Evolutionary conservation across 64 coral and sea anemone genomes (phyloP), one percentile per base, ranked within the genome.

Genomic region (Pocillopora damicornis): DNA sequence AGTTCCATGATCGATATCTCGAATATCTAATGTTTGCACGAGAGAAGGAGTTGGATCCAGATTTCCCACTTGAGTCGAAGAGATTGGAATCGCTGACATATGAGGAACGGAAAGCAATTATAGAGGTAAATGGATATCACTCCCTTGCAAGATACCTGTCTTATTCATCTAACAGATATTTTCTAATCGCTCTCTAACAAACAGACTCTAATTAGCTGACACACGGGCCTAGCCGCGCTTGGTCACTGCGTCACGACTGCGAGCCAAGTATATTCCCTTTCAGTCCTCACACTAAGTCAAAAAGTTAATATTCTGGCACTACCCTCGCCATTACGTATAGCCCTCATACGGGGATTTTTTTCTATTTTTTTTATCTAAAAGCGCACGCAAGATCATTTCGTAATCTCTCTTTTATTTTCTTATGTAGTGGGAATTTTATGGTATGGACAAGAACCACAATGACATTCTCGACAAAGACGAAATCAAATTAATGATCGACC

Each of bases 1-100:
- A 96, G 60, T 96, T 96, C 76, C 94, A 97, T 34, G 87, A 75
- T 76, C 94, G 94, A 20, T 97, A 97, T 63, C 74, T 97, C 15
- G 91, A 87, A 15, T 97, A 86, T 36, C 88, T 97, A 10, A 90
- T 89, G 76, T 67, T 90, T 22, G 79, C 94, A 34, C 86, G 89
- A 26, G 88, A 97, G 59, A 11, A 62, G 23, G 78, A 86, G 56
- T 56, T 73, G 22, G 80, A 92, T 60, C 75, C 75, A 35, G 65
- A 80, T 72, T 61, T 89, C 64, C 45, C 42, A 86, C 18, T 34
- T 80, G 25, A 57, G 34, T 45, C n/a, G 13, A 45, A 76, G 34
- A 88, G 80, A 22, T 57, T 88, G 14, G 79, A 89, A 13, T 1
- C 79, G 23, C 22, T 93, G 45, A 71, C 81, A 0, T 76, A 92